These are phyloP conservation scores for Helicoverpa zea DNA, from an alignment of 1,140 invertebrate genomes.

Conservation along the genomic window DNA sequence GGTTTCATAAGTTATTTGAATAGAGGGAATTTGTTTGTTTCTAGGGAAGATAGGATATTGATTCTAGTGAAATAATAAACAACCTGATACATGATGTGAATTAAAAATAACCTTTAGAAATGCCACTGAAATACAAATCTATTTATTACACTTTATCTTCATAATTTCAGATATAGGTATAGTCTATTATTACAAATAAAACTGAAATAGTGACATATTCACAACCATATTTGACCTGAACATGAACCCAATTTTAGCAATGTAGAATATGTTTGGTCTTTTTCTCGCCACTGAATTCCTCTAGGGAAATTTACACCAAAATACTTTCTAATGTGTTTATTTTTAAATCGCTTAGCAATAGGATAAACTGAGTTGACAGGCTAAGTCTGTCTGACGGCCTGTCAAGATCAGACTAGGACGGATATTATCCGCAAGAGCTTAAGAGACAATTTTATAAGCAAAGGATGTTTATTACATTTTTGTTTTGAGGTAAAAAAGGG, in stretches of 20 bases:
- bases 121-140: too few relatives aligned
- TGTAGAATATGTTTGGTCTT: too few relatives aligned
- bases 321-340: too few relatives aligned
- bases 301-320: too few relatives aligned
- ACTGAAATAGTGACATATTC: neutral
- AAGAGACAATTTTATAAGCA: neutral
- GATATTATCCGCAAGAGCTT: conserved; percentile 20
- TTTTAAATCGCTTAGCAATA: neutral
- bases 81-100: neutral
- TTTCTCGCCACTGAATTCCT: too few relatives aligned
- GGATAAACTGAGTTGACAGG: conserved; percentile 13
- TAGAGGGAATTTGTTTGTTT: neutral
- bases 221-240: neutral
- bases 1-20: neutral
- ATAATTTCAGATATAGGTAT: too few relatives aligned
- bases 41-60: too few relatives aligned
- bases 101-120: neutral
- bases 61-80: neutral
- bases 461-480: neutral
- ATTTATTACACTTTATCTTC: too few relatives aligned
- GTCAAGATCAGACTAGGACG: conserved; percentile 25
- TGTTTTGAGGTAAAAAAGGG: neutral
- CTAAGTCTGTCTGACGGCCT: conserved; percentile 17
- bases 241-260: neutral
- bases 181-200: too few relatives aligned